phyloP scores from a whole-genome alignment of 2,113 vertebrate genomes.

The Amphilophus citrinellus region DNA sequence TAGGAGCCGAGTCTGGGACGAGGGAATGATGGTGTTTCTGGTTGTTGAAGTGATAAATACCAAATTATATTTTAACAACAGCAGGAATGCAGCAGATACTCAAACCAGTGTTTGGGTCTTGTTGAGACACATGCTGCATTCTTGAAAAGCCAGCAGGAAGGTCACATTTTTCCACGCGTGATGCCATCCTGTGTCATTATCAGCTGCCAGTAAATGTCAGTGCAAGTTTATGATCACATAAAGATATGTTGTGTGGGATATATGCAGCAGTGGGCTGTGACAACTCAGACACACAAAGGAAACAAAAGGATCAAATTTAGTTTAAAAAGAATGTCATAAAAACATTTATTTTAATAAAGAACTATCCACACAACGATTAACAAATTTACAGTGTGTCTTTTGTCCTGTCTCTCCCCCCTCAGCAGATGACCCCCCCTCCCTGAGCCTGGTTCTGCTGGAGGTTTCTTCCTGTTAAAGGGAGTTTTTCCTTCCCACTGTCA shows the following conservation, averaged over 20 bases:
- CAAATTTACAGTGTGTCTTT: too few species aligned
- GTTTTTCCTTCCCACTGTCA: too few species aligned
- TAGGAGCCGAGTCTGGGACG: neutral
- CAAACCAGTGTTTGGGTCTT: neutral
- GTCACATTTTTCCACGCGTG: neutral
- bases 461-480: too few species aligned
- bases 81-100: too few species aligned
- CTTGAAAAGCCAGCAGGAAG: neutral
- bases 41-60: rapidly evolving
- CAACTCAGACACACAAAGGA: neutral
- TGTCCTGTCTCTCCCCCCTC: too few species aligned
- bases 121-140: neutral
- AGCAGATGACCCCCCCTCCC: too few species aligned
- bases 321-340: neutral
- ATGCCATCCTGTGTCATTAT: neutral
- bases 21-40: neutral
- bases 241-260: neutral
- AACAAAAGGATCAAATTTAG: neutral
- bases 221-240: neutral
- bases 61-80: rapidly evolving
- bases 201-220: neutral
- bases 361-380: too few species aligned
- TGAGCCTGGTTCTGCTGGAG: too few species aligned
- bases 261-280: neutral
- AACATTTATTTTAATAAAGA: neutral